These are phyloP conservation scores for Caenorhabditis brenneri DNA, from an alignment of 1,140 invertebrate genomes.

Conservation along the genomic window DNA sequence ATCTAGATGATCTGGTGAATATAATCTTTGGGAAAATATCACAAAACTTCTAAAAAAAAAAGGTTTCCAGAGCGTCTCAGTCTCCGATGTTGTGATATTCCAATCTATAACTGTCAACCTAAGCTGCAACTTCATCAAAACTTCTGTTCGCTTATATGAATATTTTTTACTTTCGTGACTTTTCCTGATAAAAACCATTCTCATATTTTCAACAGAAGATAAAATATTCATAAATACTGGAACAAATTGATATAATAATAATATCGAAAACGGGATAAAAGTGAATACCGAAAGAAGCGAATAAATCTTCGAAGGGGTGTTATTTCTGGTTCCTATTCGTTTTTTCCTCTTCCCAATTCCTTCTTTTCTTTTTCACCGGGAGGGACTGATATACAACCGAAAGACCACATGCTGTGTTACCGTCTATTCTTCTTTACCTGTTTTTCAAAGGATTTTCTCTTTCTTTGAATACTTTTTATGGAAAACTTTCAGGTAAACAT, in stretches of 20 bases:
- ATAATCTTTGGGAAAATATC: too few species aligned
- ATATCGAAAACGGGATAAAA: background rate
- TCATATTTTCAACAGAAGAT: too few species aligned
- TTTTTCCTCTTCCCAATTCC: background rate
- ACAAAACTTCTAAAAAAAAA: too few species aligned
- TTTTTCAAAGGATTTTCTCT: background rate
- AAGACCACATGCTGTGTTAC: constrained; percentile 15
- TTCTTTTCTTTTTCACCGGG: background rate
- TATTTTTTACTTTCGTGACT: too few species aligned
- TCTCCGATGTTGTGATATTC: too few species aligned
- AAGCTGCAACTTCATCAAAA: too few species aligned
- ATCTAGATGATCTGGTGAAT: too few species aligned
- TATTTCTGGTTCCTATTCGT: background rate
- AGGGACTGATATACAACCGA: background rate
- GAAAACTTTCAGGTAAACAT: background rate
- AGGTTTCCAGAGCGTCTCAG: too few species aligned
- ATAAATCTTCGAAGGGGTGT: background rate
- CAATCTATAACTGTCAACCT: too few species aligned
- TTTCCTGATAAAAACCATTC: too few species aligned
- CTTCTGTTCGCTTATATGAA: too few species aligned
- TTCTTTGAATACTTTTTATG: background rate
- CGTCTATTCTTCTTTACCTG: background rate
- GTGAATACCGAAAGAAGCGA: background rate
- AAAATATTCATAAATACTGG: constrained; percentile 22
- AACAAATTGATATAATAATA: background rate